phyloP scores from a whole-genome alignment of 2,113 vertebrate species.

The Bubo scandiacus region DNA sequence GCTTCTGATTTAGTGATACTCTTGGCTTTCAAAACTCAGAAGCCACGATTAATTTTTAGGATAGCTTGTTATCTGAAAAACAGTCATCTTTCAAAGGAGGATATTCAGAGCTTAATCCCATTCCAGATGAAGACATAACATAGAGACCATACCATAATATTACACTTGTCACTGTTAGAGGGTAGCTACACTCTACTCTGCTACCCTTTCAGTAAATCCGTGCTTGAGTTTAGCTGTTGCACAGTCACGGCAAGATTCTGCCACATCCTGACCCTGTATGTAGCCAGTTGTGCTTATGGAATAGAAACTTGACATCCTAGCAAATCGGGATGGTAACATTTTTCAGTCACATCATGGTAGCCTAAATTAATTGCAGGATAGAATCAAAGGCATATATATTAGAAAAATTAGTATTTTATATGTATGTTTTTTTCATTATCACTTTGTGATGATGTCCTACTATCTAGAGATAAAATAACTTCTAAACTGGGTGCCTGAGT shows the following conservation, averaged over 20 bases:
- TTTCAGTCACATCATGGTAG: background rate
- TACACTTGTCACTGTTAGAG: background rate
- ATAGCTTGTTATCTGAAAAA: background rate
- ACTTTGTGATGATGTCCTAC: background rate
- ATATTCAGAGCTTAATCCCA: background rate
- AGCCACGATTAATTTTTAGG: background rate
- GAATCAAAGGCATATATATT: background rate
- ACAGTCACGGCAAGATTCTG: background rate
- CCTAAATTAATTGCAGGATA: background rate
- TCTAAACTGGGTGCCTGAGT: background rate
- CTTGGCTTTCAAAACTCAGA: background rate
- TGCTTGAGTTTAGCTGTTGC: background rate
- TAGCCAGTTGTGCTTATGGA: background rate
- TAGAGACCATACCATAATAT: background rate
- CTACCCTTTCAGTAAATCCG: background rate
- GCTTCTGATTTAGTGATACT: background rate
- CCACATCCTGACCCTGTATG: background rate
- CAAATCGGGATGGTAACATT: fast-evolving
- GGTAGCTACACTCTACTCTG: background rate
- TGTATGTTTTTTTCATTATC: background rate
- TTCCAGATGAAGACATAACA: background rate
- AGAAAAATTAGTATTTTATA: background rate
- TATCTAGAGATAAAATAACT: background rate
- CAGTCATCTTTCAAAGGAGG: background rate
- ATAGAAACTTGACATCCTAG: background rate